Conservation (phyloP, 2,113 vertebrate species). For the Chroicocephalus ridibundus region DNA sequence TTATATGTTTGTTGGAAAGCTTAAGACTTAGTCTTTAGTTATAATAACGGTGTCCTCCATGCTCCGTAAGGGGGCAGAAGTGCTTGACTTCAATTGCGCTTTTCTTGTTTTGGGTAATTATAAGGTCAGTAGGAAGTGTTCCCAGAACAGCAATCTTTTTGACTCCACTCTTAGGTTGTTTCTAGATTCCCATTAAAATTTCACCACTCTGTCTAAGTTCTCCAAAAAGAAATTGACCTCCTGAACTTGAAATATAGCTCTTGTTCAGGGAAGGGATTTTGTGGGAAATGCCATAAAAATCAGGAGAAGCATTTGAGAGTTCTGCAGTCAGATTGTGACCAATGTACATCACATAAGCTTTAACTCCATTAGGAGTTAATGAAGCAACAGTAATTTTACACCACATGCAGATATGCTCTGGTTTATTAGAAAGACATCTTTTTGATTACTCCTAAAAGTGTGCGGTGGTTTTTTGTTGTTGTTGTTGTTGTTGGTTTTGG, state of each 20-base stretch:
- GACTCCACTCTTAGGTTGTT: neutral
- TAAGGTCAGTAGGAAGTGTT: neutral
- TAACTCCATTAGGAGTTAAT: neutral
- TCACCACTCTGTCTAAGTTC: neutral
- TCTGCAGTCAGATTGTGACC: neutral
- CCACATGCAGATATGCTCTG: fast-evolving
- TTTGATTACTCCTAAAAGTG: neutral
- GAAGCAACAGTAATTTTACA: neutral
- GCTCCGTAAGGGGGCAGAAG: neutral
- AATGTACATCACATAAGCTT: neutral
- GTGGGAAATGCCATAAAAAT: neutral
- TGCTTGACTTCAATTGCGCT: conserved; percentile 42
- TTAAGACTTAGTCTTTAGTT: conserved; percentile 29
- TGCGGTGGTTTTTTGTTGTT: fast-evolving
- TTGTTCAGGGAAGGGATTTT: neutral
- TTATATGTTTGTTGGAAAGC: conserved; percentile 38
- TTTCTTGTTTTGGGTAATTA: neutral
- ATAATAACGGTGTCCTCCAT: neutral
- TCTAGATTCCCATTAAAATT: neutral
- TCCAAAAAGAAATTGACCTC: neutral
- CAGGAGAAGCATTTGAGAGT: neutral
- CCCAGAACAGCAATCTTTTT: neutral
- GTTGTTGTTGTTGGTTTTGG: no score
- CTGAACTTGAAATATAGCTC: neutral
- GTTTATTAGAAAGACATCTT: neutral